phyloP scores from a whole-genome alignment of 2,113 vertebrate genomes.

The Oxygymnocypris stewartii region DNA sequence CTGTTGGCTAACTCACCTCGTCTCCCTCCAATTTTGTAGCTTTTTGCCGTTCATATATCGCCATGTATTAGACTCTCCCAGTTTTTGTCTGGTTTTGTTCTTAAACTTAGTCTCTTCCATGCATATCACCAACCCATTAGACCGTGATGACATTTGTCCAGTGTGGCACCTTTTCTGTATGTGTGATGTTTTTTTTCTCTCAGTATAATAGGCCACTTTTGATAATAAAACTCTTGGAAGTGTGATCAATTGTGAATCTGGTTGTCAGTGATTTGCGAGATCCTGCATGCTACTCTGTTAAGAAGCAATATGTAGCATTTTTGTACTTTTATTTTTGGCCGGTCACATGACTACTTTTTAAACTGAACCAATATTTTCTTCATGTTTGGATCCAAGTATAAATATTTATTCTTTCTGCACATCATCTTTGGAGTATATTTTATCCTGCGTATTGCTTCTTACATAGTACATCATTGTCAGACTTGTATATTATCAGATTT shows the following conservation, averaged over 20 bases:
- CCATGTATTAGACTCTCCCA: constrained; percentile 29
- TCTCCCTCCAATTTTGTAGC: constrained; percentile 42
- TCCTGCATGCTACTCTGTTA: constrained; percentile 7
- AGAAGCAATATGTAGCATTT: constrained; percentile 2
- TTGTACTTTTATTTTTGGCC: neutral
- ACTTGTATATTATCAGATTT: neutral
- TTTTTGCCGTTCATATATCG: constrained; percentile 49
- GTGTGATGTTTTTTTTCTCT: constrained; percentile 40
- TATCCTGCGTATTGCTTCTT: constrained; percentile 13
- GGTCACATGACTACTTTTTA: neutral
- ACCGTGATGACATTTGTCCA: constrained; percentile 49
- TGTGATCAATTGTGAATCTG: constrained; percentile 25
- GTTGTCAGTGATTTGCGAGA: neutral
- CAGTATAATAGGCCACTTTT: constrained; percentile 58
- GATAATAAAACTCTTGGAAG: constrained; percentile 59
- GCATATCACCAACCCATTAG: constrained; percentile 44
- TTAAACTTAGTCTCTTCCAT: constrained; percentile 49
- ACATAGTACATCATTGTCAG: constrained; percentile 7
- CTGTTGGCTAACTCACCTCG: constrained; percentile 28
- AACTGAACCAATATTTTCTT: neutral
- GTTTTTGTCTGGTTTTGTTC: constrained; percentile 44
- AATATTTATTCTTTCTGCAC: neutral
- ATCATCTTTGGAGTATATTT: neutral
- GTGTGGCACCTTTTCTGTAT: constrained; percentile 55
- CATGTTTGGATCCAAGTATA: neutral